Evolutionary conservation across 2,113 vertebrate species (phyloP), one percentile per base, ranked within the genome.

Genomic region (Panthera tigris): DNA sequence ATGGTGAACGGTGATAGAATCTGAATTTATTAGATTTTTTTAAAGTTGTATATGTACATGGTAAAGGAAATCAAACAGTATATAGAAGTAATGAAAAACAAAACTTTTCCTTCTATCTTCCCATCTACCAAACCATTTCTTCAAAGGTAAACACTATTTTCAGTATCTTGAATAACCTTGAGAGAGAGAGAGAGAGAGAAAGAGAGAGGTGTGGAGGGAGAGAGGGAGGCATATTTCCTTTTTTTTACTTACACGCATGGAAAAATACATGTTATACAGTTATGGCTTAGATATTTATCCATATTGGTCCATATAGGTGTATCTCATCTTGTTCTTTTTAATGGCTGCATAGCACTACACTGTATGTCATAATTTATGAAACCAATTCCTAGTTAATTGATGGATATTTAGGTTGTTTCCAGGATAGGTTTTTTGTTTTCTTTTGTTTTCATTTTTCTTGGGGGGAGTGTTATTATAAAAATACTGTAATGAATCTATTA

Each of bases 121-220:
- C 14, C 55, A 36, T 91, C n/a, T 69, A 92, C 41, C 33, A 94
- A 74, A 68, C 3, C 3, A 7, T 96, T 93, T 90, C 57, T 95
- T 61, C 68, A 92, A 96, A 95, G 52, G 95, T 52, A 92, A 63
- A 74, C 2, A 73, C 11, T 82, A 36, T 74, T 89, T 97, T 92
- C 5, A 86, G 45, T 52, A 78, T 76, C 41, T 76, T 97, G 33
- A 95, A 68, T 93, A 90, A 86, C 18, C 23, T 86, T 89, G 71
- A 81, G 45, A 41, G 25, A 31, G 27, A 31, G 27, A 29, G 65
- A 33, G 41, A 78, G 73, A 45, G 41, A 45, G 1, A 45, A 7
- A 45, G 52, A 13, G 52, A 45, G 25, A 16, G 41, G 27, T 81
- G 71, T 61, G 16, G 27, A 13, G 33, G 27, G 3, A 79, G 18